A percentile compares a stretch with the other conserved stretches of the same genome.
phyloP scores from a whole-genome alignment of 2,888 invertebrate species.

The Sycophila texana region DNA sequence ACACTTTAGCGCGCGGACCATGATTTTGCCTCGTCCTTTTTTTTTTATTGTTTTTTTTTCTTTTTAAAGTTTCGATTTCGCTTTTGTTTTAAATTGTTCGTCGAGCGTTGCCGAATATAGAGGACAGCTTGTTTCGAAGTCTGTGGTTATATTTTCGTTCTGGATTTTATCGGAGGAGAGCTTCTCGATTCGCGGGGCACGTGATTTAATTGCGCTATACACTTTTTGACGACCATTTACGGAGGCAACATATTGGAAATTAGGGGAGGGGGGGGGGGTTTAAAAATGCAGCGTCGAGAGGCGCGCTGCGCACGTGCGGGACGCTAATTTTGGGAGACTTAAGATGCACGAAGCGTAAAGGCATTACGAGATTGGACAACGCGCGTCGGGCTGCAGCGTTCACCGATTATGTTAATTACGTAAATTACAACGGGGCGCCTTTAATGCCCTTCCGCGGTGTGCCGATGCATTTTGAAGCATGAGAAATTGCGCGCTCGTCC shows the following conservation, averaged over 20 bases:
- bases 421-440: slow-evolving; percentile 39
- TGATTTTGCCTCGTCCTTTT: not conserved
- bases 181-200: no score
- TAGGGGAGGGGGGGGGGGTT: not conserved
- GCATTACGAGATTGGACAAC: slow-evolving; percentile 62
- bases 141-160: no score
- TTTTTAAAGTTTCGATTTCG: not conserved
- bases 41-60: not conserved
- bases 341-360: slow-evolving; percentile 63
- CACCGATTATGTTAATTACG: slow-evolving; percentile 65
- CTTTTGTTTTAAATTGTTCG: slow-evolving; percentile 4
- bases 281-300: not conserved
- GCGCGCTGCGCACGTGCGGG: slow-evolving; percentile 55
- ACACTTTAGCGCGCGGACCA: slow-evolving; percentile 4
- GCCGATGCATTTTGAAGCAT: slow-evolving; percentile 23
- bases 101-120: no score
- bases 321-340: slow-evolving; percentile 60
- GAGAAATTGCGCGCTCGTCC: slow-evolving; percentile 11
- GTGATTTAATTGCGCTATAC: not conserved
- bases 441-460: slow-evolving; percentile 22
- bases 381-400: slow-evolving; percentile 59
- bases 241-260: no score
- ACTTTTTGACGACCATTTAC: no score
- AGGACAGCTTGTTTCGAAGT: no score
- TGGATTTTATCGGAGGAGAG: not conserved